Conservation (phyloP, 2,888 invertebrate species). For the Drosophila suboccidentalis region DNA sequence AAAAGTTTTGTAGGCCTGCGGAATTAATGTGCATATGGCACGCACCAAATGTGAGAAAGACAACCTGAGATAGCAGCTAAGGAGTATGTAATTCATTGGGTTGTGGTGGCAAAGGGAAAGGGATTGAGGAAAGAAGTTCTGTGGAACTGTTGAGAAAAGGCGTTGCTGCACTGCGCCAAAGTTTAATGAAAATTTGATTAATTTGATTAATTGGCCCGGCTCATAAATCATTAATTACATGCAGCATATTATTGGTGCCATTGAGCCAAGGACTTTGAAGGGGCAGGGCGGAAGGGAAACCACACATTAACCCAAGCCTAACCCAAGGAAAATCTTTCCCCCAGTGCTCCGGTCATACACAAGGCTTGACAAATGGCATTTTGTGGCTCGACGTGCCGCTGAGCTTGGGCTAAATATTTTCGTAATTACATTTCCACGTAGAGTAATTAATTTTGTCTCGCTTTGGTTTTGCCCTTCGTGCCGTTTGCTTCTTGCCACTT, state of each 20-base stretch:
- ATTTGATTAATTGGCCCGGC: conserved; percentile 81
- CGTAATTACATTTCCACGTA: conserved; percentile 85
- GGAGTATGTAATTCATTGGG: conserved; percentile 7
- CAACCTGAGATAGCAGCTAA: conserved; percentile 13
- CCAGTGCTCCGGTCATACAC: conserved; percentile 18
- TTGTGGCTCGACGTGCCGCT: conserved; percentile 74
- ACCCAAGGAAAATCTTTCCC: conserved; percentile 57
- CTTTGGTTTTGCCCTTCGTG: conserved; percentile 60
- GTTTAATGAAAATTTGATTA: conserved; percentile 78
- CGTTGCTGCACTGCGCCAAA: conserved; percentile 76
- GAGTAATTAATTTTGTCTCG: conserved; percentile 85
- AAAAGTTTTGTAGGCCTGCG: conserved; percentile 58
- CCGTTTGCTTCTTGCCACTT: background rate
- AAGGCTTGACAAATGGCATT: conserved; percentile 77
- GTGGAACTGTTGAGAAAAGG: conserved; percentile 29
- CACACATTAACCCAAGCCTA: conserved; percentile 52
- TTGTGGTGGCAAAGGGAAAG: background rate
- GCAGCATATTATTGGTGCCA: conserved; percentile 71
- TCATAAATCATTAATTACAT: conserved; percentile 81
- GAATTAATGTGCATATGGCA: conserved; percentile 77
- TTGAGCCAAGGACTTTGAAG: conserved; percentile 27
- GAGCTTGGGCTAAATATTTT: conserved; percentile 83
- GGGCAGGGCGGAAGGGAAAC: background rate
- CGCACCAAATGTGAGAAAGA: conserved; percentile 61
- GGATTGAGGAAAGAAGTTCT: background rate